Evolutionary conservation across 2,888 invertebrate species (phyloP), one percentile per base, ranked within the genome.

Genomic region (Euclidia mi): DNA sequence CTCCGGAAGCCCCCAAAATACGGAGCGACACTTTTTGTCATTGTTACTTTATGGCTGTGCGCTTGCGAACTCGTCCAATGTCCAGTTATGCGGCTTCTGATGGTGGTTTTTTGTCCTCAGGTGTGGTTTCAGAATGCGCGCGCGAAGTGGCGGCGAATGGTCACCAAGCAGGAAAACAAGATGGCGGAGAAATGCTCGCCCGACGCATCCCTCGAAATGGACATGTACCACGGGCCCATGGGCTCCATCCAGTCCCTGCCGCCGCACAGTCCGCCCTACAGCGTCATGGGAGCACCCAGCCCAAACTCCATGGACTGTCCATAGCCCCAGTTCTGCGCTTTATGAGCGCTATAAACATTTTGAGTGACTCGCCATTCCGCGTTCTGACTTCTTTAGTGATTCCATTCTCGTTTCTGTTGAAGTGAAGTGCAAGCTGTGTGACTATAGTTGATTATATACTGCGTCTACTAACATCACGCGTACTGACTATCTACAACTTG

Each of bases 71-170:
- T 34, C 34, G 10, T 6, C 15, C 6, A 57, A 55, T 77, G 72
- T 67, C 73, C 81, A 79, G 52, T 71, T 52, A 18, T 71, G 47
- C 10, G 18, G 7, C 10, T 51, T 44, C 31, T 44, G 15, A 51
- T 44, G 3, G 4, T 18, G 11, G 3, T 78, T 88, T 85, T 86
- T 91, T 95, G 92, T 91, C 94, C 95, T 34, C 96, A 98, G 98
- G 98, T 98, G 52, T 98, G 98, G 98, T 98, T 98, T 94, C 98
- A 98, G 94, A 98, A 98, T 88, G 98, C 98, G 20, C 95, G 98
- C 32, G 98, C 98, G 71, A 98, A 98, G 95, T 98, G 98, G 97
- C 96, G 98, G 79, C 96, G 98, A 71, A 97, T 98, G 96, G 96
- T 98, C 90, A 95, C 97, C 76, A 97, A 97, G 84, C 97, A 97